Conservation (phyloP, 2,888 invertebrate genomes). For the Mesochorus sp. region DNA sequence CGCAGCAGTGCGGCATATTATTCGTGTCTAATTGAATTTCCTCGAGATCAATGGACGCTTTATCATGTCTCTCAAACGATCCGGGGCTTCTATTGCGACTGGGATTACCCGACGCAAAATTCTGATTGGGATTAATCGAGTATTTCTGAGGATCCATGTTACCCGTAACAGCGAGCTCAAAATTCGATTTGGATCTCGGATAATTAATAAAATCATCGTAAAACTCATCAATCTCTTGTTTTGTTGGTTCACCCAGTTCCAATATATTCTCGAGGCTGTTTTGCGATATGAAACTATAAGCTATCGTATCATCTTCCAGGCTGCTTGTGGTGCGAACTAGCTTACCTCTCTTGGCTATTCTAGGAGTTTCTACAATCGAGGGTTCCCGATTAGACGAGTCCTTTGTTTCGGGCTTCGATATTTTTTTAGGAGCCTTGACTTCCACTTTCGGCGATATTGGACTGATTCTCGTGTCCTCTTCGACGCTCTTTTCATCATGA, state of each 20-base stretch:
- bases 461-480: conserved; percentile 25
- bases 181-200: conserved; percentile 17
- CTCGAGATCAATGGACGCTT: conserved; percentile 61
- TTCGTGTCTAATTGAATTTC: conserved; percentile 56
- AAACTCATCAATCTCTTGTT: background rate
- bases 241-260: conserved; percentile 60
- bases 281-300: conserved; percentile 73
- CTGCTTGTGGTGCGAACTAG: conserved; percentile 72
- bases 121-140: background rate
- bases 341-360: conserved; percentile 79
- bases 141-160: background rate
- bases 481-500: conserved; percentile 40
- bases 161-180: conserved; percentile 5
- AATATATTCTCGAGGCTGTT: conserved; percentile 67
- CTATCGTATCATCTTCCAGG: conserved; percentile 64
- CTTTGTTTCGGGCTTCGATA: conserved; percentile 1
- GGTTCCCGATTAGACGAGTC: conserved; percentile 6
- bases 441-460: conserved; percentile 27
- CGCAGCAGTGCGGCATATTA: conserved; percentile 61
- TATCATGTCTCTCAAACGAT: conserved; percentile 52
- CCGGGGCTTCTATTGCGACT: background rate
- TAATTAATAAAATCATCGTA: background rate
- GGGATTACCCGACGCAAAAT: background rate
- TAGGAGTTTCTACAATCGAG: conserved; percentile 72
- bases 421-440: background rate